Evolutionary conservation across 2,797 vertebrate genomes (phyloP), one percentile per base, ranked within the genome.

Genomic region (Leuciscus waleckii): DNA sequence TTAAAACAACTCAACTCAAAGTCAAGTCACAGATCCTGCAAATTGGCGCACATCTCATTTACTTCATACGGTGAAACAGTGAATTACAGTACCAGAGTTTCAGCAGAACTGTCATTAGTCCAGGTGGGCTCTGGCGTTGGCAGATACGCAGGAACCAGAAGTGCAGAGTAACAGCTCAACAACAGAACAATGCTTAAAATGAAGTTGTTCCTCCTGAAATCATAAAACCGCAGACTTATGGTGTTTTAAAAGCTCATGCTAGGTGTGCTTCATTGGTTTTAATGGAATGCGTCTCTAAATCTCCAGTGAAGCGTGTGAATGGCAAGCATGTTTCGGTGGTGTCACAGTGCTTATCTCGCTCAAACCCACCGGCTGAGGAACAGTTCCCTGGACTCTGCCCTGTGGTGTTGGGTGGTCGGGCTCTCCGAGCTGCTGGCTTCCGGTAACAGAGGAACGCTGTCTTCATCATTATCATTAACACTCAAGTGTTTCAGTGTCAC

Each of bases 111-210:
- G 63, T 80, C 84, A 81, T 92, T 90, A 39, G 69, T 87, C 71
- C 84, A 63, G 69, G 11, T 58, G 7, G n/a, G 73, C 7, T 88
- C 87, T 41, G 92, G 71, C 29, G 32, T 29, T 1, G 91, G 90
- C 43, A 94, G 86, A 90, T 95, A 94, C 2, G 92, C 94, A 85
- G 95, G 95, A 83, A 95, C 90, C 84, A 96, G 90, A 88, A 96
- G 80, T 29, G 91, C 93, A 0, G 88, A 91, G 87, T 95, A 96
- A 82, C 93, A 93, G 85, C 91, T 93, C 0, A 95, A 84, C 69
- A 96, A 83, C 79, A 96, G 89, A 67, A 92, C 46, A 81, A 95
- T 74, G 81, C 94, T 95, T 54, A 94, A 46, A 86, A 87, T 75
- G 7, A 94, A 83, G 88, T 96, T 95, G 54, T 89, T 84, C 39